A percentile compares a stretch with the other conserved stretches of the same genome.
Evolutionary conservation across 2,797 vertebrate species (phyloP).

Genomic region (Manis javanica): DNA sequence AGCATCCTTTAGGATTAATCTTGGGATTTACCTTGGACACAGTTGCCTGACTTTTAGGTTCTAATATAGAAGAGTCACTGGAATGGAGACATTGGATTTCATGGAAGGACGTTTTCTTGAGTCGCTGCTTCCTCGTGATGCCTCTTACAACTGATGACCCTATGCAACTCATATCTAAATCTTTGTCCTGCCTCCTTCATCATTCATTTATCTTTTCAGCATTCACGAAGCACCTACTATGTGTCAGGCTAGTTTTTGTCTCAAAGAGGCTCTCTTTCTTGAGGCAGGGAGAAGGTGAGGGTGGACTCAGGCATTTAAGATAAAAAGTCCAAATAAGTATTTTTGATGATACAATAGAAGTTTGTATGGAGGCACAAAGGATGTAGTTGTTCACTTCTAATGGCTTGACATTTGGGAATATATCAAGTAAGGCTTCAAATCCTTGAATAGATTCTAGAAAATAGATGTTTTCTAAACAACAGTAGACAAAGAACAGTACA

Average conservation of each 20-base stretch:
- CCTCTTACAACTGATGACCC: neutral
- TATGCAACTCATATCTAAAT: neutral
- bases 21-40: neutral
- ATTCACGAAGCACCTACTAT: neutral
- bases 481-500: neutral
- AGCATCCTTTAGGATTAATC: neutral
- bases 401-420: neutral
- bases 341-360: neutral
- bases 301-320: neutral
- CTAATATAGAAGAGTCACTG: neutral
- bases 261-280: slow-evolving; percentile 15
- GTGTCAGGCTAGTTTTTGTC: neutral
- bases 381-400: neutral
- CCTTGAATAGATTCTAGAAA: neutral
- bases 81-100: neutral
- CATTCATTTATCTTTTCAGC: neutral
- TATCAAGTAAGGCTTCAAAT: neutral
- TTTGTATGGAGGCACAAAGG: neutral
- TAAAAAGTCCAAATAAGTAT: neutral
- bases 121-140: neutral
- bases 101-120: neutral
- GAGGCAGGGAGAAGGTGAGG: neutral
- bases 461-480: neutral
- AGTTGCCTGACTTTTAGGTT: neutral
- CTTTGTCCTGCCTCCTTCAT: neutral